Evolutionary conservation across 1,140 invertebrate species (phyloP).

Genomic region (Pseudomyrmex cubaensis): DNA sequence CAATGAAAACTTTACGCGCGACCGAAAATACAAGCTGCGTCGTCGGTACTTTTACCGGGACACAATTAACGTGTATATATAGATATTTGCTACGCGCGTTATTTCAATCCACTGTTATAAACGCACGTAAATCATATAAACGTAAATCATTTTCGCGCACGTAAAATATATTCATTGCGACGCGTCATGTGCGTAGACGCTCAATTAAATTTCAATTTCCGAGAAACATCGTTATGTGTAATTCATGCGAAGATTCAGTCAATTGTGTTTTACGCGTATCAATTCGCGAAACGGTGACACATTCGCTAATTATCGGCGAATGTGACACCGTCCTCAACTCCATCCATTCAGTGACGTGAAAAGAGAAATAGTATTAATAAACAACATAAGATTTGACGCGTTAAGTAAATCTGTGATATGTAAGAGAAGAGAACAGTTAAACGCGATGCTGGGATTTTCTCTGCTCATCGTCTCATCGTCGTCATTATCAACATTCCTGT

Average conservation of each 20-base stretch:
- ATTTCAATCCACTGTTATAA: conserved; percentile 18
- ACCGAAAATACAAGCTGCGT: neutral
- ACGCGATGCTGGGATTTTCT: neutral
- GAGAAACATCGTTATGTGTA: neutral
- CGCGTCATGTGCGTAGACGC: neutral
- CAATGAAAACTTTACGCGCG: conserved; percentile 3
- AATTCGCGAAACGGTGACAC: conserved; percentile 1
- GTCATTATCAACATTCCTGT: neutral
- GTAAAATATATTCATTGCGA: neutral
- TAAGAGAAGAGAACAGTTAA: too few species aligned
- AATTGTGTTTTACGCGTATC: neutral
- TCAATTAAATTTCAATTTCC: conserved; percentile 30
- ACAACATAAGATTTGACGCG: neutral
- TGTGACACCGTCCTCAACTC: neutral
- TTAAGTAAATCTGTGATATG: too few species aligned
- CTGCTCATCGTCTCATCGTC: neutral
- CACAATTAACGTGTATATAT: too few species aligned
- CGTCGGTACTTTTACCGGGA: neutral
- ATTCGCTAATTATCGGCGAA: conserved; percentile 26
- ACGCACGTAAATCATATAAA: neutral
- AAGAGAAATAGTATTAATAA: neutral
- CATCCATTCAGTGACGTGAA: conserved; percentile 18
- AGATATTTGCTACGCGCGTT: too few species aligned
- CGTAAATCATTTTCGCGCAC: neutral
- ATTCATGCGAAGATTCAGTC: conserved; percentile 2